These are phyloP conservation scores for Amiota communis DNA, from an alignment of 2,888 invertebrate genomes.

Conservation along the genomic window DNA sequence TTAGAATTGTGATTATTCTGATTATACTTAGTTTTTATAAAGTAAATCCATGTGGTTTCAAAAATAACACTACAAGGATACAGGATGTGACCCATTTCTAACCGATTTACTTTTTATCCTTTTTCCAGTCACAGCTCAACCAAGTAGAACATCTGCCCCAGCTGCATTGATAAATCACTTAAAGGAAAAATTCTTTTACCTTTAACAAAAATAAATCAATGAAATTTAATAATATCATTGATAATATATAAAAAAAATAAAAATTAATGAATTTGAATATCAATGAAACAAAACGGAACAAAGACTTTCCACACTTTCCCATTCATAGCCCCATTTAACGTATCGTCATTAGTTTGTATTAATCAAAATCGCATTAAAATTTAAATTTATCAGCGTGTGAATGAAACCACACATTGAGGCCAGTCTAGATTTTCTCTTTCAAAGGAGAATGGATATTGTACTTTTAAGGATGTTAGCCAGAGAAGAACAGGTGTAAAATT, in stretches of 20 bases:
- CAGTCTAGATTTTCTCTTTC: not conserved
- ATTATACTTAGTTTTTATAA: too few species aligned
- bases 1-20: too few species aligned
- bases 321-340: not conserved
- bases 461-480: conserved; percentile 19
- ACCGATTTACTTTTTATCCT: too few species aligned
- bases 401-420: conserved; percentile 60
- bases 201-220: conserved; percentile 24
- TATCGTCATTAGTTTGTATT: conserved; percentile 23
- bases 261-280: not conserved
- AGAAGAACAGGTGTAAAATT: conserved; percentile 60
- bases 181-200: too few species aligned
- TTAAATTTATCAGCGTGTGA: conserved; percentile 66
- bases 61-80: too few species aligned
- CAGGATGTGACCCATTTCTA: too few species aligned
- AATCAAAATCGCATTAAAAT: conserved; percentile 50
- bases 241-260: not conserved
- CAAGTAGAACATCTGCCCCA: conserved; percentile 17
- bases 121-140: not conserved
- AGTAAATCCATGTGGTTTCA: too few species aligned
- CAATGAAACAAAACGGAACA: not conserved
- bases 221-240: conserved; percentile 20
- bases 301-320: conserved; percentile 2
- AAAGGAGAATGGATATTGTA: not conserved
- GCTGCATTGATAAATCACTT: not conserved